These are phyloP conservation scores for Peromyscus polionotus DNA, from an alignment of 2,113 vertebrate genomes.

Conservation along the genomic window DNA sequence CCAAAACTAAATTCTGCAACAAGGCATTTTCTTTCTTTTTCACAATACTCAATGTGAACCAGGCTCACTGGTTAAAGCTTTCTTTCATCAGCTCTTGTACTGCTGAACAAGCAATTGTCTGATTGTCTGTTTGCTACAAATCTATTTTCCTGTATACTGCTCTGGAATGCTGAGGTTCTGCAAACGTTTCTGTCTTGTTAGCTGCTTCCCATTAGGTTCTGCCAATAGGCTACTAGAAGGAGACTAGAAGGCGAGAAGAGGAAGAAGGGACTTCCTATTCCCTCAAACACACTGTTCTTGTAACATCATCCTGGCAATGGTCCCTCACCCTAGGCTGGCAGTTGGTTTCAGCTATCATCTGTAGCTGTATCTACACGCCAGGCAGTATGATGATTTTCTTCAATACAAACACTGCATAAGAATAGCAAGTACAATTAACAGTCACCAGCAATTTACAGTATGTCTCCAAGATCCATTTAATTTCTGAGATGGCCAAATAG, in stretches of 20 bases:
- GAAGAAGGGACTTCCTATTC: background rate
- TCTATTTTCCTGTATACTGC: background rate
- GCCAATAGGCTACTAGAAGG: background rate
- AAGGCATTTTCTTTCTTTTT: slow-evolving; percentile 54
- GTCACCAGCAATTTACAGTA: slow-evolving; percentile 27
- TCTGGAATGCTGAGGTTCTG: background rate
- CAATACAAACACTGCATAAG: background rate
- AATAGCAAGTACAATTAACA: background rate
- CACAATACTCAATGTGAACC: slow-evolving; percentile 52
- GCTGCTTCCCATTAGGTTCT: background rate
- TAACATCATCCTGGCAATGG: background rate
- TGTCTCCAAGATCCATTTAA: slow-evolving; percentile 2
- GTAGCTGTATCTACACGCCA: background rate
- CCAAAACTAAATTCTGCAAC: slow-evolving; percentile 39
- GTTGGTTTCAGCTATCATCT: background rate
- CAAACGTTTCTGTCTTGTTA: background rate
- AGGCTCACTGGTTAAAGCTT: slow-evolving; percentile 46
- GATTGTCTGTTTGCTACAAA: background rate
- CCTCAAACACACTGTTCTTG: background rate
- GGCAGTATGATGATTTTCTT: background rate
- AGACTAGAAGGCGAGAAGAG: background rate
- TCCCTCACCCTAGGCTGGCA: background rate
- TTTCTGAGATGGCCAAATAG: background rate
- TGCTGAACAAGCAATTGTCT: background rate
- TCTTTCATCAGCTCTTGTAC: slow-evolving; percentile 38